These are phyloP conservation scores for Trichogramma evanescens DNA, from an alignment of 2,888 invertebrate species.

Conservation along the genomic window DNA sequence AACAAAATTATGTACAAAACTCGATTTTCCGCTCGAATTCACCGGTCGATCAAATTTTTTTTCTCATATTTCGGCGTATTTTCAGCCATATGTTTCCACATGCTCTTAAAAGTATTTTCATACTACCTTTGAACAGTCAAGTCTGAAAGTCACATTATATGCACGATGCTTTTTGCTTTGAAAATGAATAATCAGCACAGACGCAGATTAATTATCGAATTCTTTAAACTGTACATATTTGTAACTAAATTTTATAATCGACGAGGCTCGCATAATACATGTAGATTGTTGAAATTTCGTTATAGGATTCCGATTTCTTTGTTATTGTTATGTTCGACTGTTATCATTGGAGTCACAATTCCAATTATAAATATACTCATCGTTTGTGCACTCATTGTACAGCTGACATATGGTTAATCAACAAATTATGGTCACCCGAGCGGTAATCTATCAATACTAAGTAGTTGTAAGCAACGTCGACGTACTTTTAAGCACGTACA, in stretches of 20 bases:
- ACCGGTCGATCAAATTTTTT: not conserved
- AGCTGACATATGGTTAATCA: slow-evolving; percentile 14
- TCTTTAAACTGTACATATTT: slow-evolving; percentile 20
- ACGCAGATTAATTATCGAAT: slow-evolving; percentile 15
- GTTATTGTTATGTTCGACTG: not conserved
- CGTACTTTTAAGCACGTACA: slow-evolving; percentile 10
- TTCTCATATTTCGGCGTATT: slow-evolving; percentile 3
- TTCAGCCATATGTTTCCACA: slow-evolving; percentile 18
- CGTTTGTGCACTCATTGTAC: slow-evolving; percentile 18
- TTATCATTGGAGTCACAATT: slow-evolving; percentile 5
- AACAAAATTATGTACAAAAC: slow-evolving; percentile 18
- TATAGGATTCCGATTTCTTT: not conserved
- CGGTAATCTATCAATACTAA: slow-evolving; percentile 12
- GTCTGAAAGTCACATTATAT: slow-evolving; percentile 1
- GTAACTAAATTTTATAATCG: slow-evolving; percentile 19
- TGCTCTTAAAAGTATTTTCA: slow-evolving; percentile 15
- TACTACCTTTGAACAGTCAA: slow-evolving; percentile 10
- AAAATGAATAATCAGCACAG: slow-evolving; percentile 8
- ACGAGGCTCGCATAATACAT: slow-evolving; percentile 8
- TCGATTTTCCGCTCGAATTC: slow-evolving; percentile 10
- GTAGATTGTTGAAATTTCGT: slow-evolving; percentile 3
- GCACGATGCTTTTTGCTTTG: slow-evolving; percentile 4
- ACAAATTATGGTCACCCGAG: slow-evolving; percentile 5
- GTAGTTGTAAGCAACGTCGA: slow-evolving; percentile 16
- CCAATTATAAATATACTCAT: slow-evolving; percentile 11